phyloP scores from a whole-genome alignment of 2,113 vertebrate species.

The Sula dactylatra region DNA sequence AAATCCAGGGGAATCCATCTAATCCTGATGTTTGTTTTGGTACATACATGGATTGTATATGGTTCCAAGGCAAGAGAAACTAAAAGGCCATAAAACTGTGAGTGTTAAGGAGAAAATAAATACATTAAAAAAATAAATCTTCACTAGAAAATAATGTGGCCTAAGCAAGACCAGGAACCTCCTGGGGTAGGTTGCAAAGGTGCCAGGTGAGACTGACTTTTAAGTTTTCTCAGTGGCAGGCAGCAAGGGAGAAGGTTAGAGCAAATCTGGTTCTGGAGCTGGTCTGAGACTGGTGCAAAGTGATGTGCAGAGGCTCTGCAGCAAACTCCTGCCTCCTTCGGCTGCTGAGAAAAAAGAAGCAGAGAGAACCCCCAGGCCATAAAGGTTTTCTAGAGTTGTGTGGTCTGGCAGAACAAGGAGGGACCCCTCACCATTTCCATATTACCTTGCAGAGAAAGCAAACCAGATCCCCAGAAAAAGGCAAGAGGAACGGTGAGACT shows the following conservation, averaged over 20 bases:
- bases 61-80: background rate
- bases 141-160: background rate
- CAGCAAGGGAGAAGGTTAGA: background rate
- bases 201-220: background rate
- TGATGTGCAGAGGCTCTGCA: background rate
- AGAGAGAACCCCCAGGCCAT: background rate
- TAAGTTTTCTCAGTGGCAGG: background rate
- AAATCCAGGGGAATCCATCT: background rate
- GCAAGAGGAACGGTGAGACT: background rate
- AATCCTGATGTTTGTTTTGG: background rate
- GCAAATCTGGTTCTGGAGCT: background rate
- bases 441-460: background rate
- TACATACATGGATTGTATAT: fast-evolving
- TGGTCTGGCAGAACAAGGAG: background rate
- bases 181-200: background rate
- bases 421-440: background rate
- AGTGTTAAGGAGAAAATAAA: background rate
- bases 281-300: background rate
- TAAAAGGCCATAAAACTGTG: background rate
- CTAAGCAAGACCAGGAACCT: background rate
- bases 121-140: background rate
- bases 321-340: background rate
- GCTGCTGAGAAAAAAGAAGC: background rate
- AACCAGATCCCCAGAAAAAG: background rate
- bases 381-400: background rate